These are phyloP conservation scores for Drosophila mimetica DNA, from an alignment of 2,888 invertebrate genomes.

Conservation along the genomic window DNA sequence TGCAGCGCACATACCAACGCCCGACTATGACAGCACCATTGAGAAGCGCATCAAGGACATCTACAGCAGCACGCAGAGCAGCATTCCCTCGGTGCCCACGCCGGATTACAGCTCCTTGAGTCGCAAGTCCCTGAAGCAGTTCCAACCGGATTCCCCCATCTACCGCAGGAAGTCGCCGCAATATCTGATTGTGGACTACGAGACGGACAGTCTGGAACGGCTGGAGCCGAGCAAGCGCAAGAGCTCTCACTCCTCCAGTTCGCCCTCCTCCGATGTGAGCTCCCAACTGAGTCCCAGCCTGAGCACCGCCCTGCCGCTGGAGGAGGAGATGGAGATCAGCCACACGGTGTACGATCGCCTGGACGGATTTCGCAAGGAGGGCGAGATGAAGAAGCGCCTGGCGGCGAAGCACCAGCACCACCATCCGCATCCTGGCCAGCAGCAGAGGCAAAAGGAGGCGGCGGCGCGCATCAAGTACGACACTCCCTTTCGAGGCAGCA, in stretches of 20 bases:
- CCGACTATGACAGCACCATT: conserved; percentile 84
- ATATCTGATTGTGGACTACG: conserved; percentile 87
- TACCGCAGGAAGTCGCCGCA: conserved; percentile 83
- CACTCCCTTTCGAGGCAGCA: conserved; percentile 89
- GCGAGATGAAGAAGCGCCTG: conserved; percentile 80
- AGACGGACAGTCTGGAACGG: conserved; percentile 90
- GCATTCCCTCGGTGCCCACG: conserved; percentile 83
- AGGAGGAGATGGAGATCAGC: conserved; percentile 92
- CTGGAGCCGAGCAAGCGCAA: conserved; percentile 85
- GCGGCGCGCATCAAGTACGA: conserved; percentile 86
- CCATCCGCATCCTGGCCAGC: conserved; percentile 43
- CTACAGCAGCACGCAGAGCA: conserved; percentile 82
- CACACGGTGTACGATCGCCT: conserved; percentile 88
- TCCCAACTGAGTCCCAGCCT: conserved; percentile 90
- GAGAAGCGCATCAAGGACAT: conserved; percentile 84
- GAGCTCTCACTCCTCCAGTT: conserved; percentile 85
- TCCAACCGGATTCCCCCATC: conserved; percentile 84
- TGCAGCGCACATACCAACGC: conserved; percentile 82
- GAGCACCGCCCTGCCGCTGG: conserved; percentile 90
- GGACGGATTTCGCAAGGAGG: conserved; percentile 83
- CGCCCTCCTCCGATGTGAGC: conserved; percentile 86
- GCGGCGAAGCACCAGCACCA: conserved; percentile 54
- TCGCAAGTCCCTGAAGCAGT: conserved; percentile 82
- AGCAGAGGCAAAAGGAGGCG: conserved; percentile 75
- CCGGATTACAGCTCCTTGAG: conserved; percentile 84